A percentile compares a stretch with the other conserved stretches of the same genome.
phyloP scores from a whole-genome alignment of 2,888 invertebrate species.

The Spodoptera exigua region DNA sequence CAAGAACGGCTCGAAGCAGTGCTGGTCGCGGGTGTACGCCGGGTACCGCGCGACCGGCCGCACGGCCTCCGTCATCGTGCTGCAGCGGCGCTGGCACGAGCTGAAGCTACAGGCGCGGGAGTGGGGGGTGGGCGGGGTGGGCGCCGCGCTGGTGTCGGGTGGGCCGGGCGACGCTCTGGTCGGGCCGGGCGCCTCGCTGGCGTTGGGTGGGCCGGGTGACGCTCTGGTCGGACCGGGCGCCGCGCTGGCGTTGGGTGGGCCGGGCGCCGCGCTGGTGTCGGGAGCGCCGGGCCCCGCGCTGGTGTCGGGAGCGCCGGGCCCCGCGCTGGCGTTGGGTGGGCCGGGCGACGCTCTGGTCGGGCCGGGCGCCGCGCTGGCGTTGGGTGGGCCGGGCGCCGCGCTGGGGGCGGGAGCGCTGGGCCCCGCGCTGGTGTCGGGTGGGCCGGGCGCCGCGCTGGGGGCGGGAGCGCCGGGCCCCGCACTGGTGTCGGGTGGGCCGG shows the following conservation, averaged over 20 bases:
- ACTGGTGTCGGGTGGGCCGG: too few species aligned
- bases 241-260: conserved; percentile 7
- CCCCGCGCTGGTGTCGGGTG: too few species aligned
- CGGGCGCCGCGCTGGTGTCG: too few species aligned
- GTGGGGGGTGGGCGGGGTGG: too few species aligned
- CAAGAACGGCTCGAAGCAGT: conserved; percentile 13
- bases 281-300: too few species aligned
- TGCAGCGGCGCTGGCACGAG: conserved; percentile 71
- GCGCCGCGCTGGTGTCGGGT: conserved; percentile 29
- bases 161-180: too few species aligned
- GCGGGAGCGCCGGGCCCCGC: conserved; percentile 4
- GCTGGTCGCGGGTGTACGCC: conserved; percentile 38
- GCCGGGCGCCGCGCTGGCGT: conserved; percentile 11
- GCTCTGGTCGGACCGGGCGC: conserved; percentile 1
- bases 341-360: too few species aligned
- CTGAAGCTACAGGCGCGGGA: conserved; percentile 56
- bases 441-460: too few species aligned
- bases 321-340: too few species aligned
- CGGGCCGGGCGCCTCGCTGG: too few species aligned
- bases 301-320: conserved; percentile 1
- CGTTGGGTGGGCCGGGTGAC: too few species aligned
- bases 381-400: too few species aligned
- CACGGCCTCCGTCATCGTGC: conserved; percentile 53
- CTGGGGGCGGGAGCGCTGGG: conserved; percentile 3
- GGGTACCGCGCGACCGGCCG: conserved; percentile 43